Evolutionary conservation across 2,113 vertebrate species (phyloP).

Genomic region (Bombycilla garrulus): DNA sequence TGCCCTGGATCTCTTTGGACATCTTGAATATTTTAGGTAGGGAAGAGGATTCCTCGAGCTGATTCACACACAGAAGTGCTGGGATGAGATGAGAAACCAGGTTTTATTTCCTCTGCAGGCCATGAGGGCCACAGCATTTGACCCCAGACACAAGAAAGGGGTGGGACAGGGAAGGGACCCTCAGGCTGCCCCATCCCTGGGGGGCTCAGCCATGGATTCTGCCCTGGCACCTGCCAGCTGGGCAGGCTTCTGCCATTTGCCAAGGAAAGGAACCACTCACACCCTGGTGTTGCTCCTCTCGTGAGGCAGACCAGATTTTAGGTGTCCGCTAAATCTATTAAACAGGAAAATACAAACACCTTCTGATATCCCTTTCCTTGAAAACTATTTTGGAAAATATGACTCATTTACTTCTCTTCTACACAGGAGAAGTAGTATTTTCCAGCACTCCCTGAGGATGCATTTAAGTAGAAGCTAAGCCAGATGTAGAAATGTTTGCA

Average conservation of each 20-base stretch:
- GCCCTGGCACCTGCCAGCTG: not conserved
- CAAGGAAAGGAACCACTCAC: not conserved
- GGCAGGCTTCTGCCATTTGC: not conserved
- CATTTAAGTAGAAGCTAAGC: not conserved
- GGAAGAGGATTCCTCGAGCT: not conserved
- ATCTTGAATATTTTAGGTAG: not conserved
- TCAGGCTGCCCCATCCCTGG: not conserved
- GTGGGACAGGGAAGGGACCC: not conserved
- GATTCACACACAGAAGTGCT: not conserved
- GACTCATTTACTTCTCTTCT: constrained; percentile 31
- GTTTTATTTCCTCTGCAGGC: not conserved
- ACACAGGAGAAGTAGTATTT: constrained; percentile 51
- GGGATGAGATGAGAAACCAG: not conserved
- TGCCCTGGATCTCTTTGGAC: fast-evolving
- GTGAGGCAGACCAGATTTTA: not conserved
- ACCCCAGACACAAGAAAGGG: not conserved
- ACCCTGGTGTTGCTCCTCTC: not conserved
- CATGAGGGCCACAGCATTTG: no score
- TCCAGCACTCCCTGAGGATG: constrained; percentile 37
- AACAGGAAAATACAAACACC: not conserved
- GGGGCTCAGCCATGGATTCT: not conserved
- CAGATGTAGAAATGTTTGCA: constrained; percentile 10
- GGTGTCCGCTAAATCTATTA: not conserved
- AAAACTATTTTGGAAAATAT: constrained; percentile 5
- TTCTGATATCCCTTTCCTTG: not conserved